Conservation (phyloP, 2,888 invertebrate species). For the Auanema sp. region DNA sequence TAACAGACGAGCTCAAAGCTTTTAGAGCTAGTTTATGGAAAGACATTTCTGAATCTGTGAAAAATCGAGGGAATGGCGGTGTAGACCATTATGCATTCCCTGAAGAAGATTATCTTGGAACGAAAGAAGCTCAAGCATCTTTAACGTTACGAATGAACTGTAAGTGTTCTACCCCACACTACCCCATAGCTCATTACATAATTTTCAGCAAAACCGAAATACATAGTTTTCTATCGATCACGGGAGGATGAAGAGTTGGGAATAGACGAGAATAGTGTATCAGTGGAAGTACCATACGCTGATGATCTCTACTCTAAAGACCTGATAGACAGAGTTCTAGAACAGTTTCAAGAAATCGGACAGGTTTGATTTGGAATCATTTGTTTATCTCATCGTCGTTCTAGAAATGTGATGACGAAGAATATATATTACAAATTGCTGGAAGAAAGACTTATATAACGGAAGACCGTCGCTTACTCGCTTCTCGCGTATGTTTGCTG, state of each 20-base stretch:
- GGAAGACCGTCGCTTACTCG: slow-evolving; percentile 32
- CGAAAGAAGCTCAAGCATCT: slow-evolving; percentile 2
- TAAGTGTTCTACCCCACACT: not conserved
- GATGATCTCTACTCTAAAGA: slow-evolving; percentile 15
- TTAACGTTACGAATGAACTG: not conserved
- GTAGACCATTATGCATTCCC: slow-evolving; percentile 59
- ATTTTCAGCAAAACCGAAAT: slow-evolving; percentile 27
- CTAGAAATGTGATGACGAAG: slow-evolving; percentile 33
- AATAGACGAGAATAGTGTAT: slow-evolving; percentile 13
- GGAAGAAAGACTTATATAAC: slow-evolving; percentile 53
- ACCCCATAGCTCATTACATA: not conserved
- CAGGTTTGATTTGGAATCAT: slow-evolving; percentile 7
- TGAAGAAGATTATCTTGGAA: slow-evolving; percentile 44
- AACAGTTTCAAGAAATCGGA: slow-evolving; percentile 13
- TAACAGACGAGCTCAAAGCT: slow-evolving; percentile 49
- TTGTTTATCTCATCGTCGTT: slow-evolving; percentile 2
- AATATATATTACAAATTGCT: slow-evolving; percentile 57
- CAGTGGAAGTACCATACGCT: slow-evolving; percentile 10
- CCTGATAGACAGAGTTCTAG: slow-evolving; percentile 20
- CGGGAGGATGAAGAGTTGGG: slow-evolving; percentile 11
- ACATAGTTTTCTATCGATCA: slow-evolving; percentile 35
- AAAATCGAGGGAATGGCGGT: slow-evolving; percentile 27
- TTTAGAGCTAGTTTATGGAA: slow-evolving; percentile 29
- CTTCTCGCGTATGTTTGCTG: slow-evolving; percentile 35
- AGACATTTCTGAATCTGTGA: slow-evolving; percentile 5